Evolutionary conservation across 2,113 vertebrate species (phyloP), one percentile per base, ranked within the genome.

Genomic region (Lasiurus cinereus): DNA sequence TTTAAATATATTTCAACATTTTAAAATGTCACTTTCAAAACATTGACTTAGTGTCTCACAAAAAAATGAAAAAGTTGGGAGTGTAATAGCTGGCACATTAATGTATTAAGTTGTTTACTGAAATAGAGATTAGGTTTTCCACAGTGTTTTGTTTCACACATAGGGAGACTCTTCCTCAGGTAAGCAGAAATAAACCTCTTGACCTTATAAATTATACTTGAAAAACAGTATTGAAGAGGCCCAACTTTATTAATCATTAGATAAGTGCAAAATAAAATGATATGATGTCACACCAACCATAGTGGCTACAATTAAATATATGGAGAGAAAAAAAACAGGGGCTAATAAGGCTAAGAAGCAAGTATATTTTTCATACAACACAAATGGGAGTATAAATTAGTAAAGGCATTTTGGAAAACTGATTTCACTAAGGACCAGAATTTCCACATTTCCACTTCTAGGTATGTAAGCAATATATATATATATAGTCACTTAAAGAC

Each of bases 1-100:
- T 36, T 90, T 67, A 62, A 86, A 29, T 84, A 43, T 33, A 56
- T 67, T 88, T 88, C 66, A 83, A 96, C 5, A 79, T 77, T 92
- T 83, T 92, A 8, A 52, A 84, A 14, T 46, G 1, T 18, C 1
- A 8, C 77, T 94, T 89, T 54, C 2, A 88, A 82, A 94, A 91
- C 3, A 27, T 13, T 74, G 21, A 80, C 0, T 43, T 33, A 72
- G 4, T 52, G 19, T 19, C 18, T 22, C 62, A 4, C 11, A 27
- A 76, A 27, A 79, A 59, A 50, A 24, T 6, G 4, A 76, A 52
- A 73, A 70, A 59, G 3, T 80, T 70, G 5, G 9, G 54, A 83
- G 29, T 3, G 12, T 89, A n/a, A 11, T 0, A 72, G 72, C 24
- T 83, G 22, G 9, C 54, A n/a, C 1, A 73, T 21, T 66, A n/a